Evolutionary conservation across 2,797 vertebrate genomes (phyloP).

Genomic region (Lagocephalus sceleratus): DNA sequence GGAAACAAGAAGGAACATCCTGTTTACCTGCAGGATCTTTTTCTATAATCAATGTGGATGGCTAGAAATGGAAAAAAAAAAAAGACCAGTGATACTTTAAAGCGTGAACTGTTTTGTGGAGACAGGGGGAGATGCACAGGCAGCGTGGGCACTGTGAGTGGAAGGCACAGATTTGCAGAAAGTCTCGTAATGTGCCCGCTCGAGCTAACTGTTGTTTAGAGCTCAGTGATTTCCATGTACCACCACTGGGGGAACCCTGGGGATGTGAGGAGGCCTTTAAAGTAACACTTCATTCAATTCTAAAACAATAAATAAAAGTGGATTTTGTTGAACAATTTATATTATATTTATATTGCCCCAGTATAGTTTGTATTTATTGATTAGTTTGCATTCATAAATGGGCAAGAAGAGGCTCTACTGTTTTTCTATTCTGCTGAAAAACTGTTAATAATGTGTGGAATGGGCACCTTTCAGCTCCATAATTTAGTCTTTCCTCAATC

Average conservation of each 20-base stretch:
- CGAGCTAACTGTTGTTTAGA: constrained; percentile 79
- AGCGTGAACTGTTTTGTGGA: constrained; percentile 77
- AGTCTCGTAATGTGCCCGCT: constrained; percentile 66
- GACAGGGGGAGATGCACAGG: constrained; percentile 64
- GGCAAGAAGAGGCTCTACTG: no score
- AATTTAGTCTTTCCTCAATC: no score
- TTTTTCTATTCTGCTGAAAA: no score
- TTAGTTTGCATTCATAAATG: no score
- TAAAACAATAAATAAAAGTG: background rate
- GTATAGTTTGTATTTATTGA: no score
- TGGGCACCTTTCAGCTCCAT: background rate
- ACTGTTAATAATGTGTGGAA: no score
- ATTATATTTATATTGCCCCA: no score
- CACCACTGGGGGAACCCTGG: constrained; percentile 67
- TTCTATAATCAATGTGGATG: constrained; percentile 34
- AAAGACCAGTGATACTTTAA: constrained; percentile 73
- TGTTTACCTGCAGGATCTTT: constrained; percentile 36
- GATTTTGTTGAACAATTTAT: no score
- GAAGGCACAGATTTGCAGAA: constrained; percentile 64
- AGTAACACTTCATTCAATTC: constrained; percentile 25
- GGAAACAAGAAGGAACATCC: constrained; percentile 32
- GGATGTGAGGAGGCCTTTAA: constrained; percentile 70
- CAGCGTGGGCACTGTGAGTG: constrained; percentile 51
- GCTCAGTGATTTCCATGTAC: constrained; percentile 74
- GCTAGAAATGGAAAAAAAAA: constrained; percentile 56